These are phyloP conservation scores for Paraplagusia blochii DNA, from an alignment of 2,113 vertebrate species.

Conservation along the genomic window DNA sequence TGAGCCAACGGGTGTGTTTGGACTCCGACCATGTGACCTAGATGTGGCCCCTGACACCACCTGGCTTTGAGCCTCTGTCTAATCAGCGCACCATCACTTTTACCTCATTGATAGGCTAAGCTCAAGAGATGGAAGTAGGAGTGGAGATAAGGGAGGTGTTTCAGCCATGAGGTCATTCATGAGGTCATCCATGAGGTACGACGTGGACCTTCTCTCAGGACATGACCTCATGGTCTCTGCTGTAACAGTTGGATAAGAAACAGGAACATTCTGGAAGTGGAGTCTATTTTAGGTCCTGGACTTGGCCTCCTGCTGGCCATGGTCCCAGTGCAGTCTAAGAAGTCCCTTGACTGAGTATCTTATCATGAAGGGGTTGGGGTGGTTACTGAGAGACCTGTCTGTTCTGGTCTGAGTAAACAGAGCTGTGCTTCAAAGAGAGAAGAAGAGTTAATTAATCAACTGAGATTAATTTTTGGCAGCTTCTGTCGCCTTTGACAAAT, in stretches of 20 bases:
- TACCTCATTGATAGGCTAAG: slow-evolving; percentile 70
- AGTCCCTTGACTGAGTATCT: slow-evolving; percentile 45
- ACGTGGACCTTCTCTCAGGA: slow-evolving; percentile 61
- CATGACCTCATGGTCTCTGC: slow-evolving; percentile 62
- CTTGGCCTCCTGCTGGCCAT: slow-evolving; percentile 16
- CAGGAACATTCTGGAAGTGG: slow-evolving; percentile 29
- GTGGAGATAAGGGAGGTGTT: slow-evolving; percentile 66
- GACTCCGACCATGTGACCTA: too few species aligned
- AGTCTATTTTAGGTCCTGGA: slow-evolving; percentile 62
- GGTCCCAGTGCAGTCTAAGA: slow-evolving; percentile 36
- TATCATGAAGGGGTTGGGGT: slow-evolving; percentile 4
- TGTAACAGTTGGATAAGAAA: slow-evolving; percentile 21
- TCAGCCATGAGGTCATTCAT: slow-evolving; percentile 52
- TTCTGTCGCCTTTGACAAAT: too few species aligned
- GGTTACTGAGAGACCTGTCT: slow-evolving; percentile 32
- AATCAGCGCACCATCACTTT: slow-evolving; percentile 55
- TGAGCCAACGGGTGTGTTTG: too few species aligned
- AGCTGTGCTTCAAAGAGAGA: slow-evolving; percentile 19
- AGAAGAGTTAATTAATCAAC: slow-evolving; percentile 13
- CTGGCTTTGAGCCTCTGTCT: slow-evolving; percentile 57
- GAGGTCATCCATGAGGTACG: slow-evolving; percentile 69
- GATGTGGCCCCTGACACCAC: slow-evolving; percentile 12
- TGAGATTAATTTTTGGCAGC: too few species aligned
- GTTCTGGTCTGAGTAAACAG: slow-evolving; percentile 38
- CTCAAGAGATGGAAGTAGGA: slow-evolving; percentile 72